Percentiles rank a stretch among this genome's conserved stretches.
These are phyloP conservation scores for Conus betulinus DNA, from an alignment of 1,140 invertebrate species.

Conservation along the genomic window DNA sequence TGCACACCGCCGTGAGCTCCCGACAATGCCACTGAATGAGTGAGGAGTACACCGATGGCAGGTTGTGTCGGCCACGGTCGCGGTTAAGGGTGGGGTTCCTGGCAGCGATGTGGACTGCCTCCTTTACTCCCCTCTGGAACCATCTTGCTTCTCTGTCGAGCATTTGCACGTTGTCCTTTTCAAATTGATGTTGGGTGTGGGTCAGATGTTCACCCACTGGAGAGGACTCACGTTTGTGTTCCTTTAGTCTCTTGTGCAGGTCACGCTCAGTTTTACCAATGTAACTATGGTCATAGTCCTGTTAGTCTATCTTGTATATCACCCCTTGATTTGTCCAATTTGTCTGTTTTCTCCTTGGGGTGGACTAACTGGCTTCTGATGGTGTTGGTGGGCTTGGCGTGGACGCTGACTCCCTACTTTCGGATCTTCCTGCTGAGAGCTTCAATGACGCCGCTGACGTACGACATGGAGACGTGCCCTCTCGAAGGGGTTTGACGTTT, in stretches of 20 bases:
- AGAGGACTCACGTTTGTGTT: neutral
- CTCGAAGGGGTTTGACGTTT: neutral
- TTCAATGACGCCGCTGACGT: neutral
- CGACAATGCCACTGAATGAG: neutral
- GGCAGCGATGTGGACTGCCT: neutral
- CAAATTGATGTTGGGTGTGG: too few species aligned
- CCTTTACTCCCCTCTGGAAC: too few species aligned
- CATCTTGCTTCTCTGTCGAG: too few species aligned
- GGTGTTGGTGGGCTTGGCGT: too few species aligned
- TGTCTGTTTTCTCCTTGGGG: slow-evolving; percentile 5
- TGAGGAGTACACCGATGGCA: neutral
- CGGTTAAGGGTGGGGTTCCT: neutral
- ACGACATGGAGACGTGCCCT: neutral
- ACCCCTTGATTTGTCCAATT: neutral
- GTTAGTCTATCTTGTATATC: neutral
- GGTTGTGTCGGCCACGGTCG: neutral
- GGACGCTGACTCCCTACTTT: neutral
- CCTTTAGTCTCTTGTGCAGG: neutral
- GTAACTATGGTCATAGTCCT: neutral
- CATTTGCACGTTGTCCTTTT: neutral
- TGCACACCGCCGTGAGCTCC: neutral
- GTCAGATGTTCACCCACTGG: neutral
- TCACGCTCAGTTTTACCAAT: neutral
- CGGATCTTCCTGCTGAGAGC: neutral
- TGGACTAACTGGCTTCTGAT: neutral